Evolutionary conservation across 1,140 invertebrate species (phyloP), one percentile per base, ranked within the genome.

Genomic region (Pteromalus puparum): DNA sequence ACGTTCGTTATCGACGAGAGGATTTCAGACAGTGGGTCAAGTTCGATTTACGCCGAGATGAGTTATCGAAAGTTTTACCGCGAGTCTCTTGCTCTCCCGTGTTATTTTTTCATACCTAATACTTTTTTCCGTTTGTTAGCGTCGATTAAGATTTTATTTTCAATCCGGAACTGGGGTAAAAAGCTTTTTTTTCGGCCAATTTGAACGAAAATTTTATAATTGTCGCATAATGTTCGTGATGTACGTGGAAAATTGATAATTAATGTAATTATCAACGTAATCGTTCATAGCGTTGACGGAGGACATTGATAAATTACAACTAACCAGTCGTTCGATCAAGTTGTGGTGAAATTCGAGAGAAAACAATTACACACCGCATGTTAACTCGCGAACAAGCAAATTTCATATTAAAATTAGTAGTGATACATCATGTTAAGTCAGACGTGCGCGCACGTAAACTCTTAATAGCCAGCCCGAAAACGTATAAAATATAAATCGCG

Each of bases 1-100:
- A 80, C 61, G 34, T 80, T 80, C 42, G 65, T 68, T 80, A 68
- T 68, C 48, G 65, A 68, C 30, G 2, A n/a, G 74, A 26, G 18
- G 38, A 65, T 30, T 78, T 26, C 42, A 21, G 28, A 0, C 28
- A 78, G 48, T 65, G 18, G 76, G 48, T 78, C 76, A 78, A 78
- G 76, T 78, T 78, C 53, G 65, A 78, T 78, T 78, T 18, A 7
- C 76, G 46, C 48, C 26, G 53, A 53, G 53, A 53, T 28, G 28
- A 78, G 34, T 38, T 70, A 67, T 68, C 28, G 76, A 78, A 12
- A 48, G 42, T 77, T 77, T 1, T 12, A 34, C 73, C 53, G 21
- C 53, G 53, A 61, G 18, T 74, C 13, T 74, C 18, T 21, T 42
- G 28, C 72, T 74, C 72, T 10, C 72, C 13, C 30, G 30, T 5